Conservation (phyloP, 2,888 invertebrate species). For the Temnothorax rugatulus region DNA sequence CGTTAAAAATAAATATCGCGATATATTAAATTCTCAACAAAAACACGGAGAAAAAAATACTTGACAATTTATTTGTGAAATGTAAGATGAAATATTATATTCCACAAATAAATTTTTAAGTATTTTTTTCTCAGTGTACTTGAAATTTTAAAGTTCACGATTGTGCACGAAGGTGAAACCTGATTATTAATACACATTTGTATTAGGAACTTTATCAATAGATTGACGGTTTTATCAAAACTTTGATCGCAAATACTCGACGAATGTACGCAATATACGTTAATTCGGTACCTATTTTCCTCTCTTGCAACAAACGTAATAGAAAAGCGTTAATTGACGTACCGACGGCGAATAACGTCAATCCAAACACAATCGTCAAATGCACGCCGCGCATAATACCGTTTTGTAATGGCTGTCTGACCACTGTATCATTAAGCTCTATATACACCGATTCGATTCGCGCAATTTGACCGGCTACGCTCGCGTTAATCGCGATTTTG, state of each 20-base stretch:
- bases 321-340: constrained; percentile 40
- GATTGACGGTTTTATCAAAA: constrained; percentile 6
- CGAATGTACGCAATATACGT: not conserved
- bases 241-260: not conserved
- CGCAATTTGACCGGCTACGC: constrained; percentile 47
- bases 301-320: not conserved
- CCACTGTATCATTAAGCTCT: constrained; percentile 42
- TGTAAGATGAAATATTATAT: no score
- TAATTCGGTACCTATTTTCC: constrained; percentile 12
- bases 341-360: constrained; percentile 25
- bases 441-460: constrained; percentile 57
- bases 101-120: no score
- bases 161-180: not conserved
- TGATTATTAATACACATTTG: not conserved
- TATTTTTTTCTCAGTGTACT: no score
- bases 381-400: constrained; percentile 38
- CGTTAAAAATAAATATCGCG: not conserved
- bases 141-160: not conserved
- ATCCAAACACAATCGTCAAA: constrained; percentile 42
- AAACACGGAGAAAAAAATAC: no score
- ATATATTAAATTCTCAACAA: not conserved
- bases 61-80: no score
- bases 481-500: constrained; percentile 54
- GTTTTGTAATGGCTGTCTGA: constrained; percentile 44
- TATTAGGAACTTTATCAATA: not conserved